These are phyloP conservation scores for Himantopus leucocephalus DNA, from an alignment of 2,113 vertebrate genomes.

Conservation along the genomic window DNA sequence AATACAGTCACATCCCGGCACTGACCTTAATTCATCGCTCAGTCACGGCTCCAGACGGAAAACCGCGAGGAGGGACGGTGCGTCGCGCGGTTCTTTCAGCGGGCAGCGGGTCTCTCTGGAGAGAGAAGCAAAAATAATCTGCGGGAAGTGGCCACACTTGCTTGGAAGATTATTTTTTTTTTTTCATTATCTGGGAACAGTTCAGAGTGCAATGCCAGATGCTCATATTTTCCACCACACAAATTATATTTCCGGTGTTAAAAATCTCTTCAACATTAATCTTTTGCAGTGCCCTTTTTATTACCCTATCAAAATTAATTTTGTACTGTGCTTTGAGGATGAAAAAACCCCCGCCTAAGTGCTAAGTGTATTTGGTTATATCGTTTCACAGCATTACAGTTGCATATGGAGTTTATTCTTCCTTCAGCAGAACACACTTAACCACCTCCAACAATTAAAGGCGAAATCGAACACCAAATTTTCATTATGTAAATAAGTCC, in stretches of 20 bases:
- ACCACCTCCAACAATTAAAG: neutral
- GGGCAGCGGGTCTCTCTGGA: neutral
- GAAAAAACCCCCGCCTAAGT: neutral
- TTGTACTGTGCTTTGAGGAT: neutral
- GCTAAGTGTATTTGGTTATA: neutral
- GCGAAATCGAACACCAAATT: rapidly evolving
- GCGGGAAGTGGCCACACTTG: neutral
- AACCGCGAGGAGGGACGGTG: neutral
- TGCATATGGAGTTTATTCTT: neutral
- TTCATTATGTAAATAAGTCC: neutral
- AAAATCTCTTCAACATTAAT: neutral
- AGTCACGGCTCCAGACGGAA: neutral
- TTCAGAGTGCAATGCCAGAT: neutral
- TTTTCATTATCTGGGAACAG: neutral
- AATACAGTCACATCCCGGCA: neutral
- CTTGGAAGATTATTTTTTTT: neutral
- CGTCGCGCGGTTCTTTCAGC: neutral
- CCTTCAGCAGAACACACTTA: neutral
- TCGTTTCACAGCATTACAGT: neutral
- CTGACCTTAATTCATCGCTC: neutral
- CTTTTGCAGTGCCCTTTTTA: neutral
- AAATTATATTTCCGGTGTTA: neutral
- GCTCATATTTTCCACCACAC: constrained; percentile 15
- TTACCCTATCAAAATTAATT: neutral
- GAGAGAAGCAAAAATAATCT: neutral